phyloP scores from a whole-genome alignment of 2,888 invertebrate species.

The Zygogramma bicolorata region DNA sequence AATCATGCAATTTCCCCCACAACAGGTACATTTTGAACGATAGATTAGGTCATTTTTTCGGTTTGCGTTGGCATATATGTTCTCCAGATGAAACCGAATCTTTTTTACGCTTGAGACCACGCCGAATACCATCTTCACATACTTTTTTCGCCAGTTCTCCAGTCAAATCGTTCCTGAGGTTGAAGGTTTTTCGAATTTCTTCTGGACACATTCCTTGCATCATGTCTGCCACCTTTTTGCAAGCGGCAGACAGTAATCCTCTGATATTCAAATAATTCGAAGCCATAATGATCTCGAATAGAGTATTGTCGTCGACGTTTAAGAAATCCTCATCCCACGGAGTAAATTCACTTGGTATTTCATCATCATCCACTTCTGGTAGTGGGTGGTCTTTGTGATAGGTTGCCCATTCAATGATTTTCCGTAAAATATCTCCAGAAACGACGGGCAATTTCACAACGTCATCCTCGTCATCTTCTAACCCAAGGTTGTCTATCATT shows the following conservation, averaged over 20 bases:
- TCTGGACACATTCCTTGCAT: slow-evolving; percentile 98
- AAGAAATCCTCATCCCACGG: slow-evolving; percentile 99
- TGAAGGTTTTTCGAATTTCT: slow-evolving; percentile 96
- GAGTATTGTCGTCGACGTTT: slow-evolving; percentile 97
- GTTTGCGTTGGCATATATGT: no score
- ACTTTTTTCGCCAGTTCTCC: no score
- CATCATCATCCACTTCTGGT: slow-evolving; percentile 97
- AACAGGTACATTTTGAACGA: no score
- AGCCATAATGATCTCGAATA: slow-evolving; percentile 96
- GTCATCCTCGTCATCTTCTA: slow-evolving; percentile 94
- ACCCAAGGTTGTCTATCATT: slow-evolving; percentile 94
- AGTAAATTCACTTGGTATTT: slow-evolving; percentile 98
- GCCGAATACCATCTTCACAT: no score
- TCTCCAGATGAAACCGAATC: no score
- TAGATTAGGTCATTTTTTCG: no score
- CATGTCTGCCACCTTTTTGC: slow-evolving; percentile 99
- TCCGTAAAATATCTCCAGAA: slow-evolving; percentile 94
- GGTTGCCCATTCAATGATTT: slow-evolving; percentile 93
- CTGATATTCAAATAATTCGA: slow-evolving; percentile 98
- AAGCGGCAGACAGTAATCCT: slow-evolving; percentile 95
- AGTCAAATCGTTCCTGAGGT: slow-evolving; percentile 96
- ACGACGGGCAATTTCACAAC: slow-evolving; percentile 97
- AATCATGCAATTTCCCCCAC: no score
- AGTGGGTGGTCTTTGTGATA: slow-evolving; percentile 96
- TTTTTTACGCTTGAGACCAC: no score